Evolutionary conservation across 2,888 invertebrate genomes (phyloP), one percentile per base, ranked within the genome.

Genomic region (Cheilosia vulpina): DNA sequence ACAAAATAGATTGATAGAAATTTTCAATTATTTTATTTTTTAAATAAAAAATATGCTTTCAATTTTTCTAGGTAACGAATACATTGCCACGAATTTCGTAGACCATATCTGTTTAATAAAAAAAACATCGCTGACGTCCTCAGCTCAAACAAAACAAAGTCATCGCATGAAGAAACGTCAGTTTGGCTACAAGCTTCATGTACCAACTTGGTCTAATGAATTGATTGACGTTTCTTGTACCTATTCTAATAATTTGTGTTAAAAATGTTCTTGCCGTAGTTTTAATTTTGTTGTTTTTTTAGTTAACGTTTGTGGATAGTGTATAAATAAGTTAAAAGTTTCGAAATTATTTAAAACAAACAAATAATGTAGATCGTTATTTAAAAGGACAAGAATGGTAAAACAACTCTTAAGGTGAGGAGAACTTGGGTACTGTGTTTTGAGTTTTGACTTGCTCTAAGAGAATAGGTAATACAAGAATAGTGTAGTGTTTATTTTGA

Each of bases 351-450:
- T 24, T 4, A 13, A 27, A 31, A 34, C 1, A 11, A 9, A 31
- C 15, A 9, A 55, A 63, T 57, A 52, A 55, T 52, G 47, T 50
- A 34, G 31, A 27, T 43, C 21, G n/a, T n/a, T 11, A 4, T 24
- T 47, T 13, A 13, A 43, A 55, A 69, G 50, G 72, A 69, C 47
- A 73, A 84, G 41, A 76, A 84, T 81, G 85, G 85, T 85, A 21
- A 85, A 85, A 72, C 66, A 85, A 76, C 81, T 85, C 50, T 27
- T 85, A 57, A 85, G 85, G 85, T 81, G 43, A 58, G 66, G 50
- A 73, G 45, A 24, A 43, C 45, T 31, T 50, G 24, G 11, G n/a
- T 38, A 15, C 24, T 65, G 43, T 63, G 65, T 43, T 58, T 41
- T 72, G 21, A 13, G 65, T 43, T 58, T 41, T 72, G 21, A 13